Base-by-base conservation (phyloP, 1,140 invertebrate genomes). In the Drosophila bifasciata region DNA sequence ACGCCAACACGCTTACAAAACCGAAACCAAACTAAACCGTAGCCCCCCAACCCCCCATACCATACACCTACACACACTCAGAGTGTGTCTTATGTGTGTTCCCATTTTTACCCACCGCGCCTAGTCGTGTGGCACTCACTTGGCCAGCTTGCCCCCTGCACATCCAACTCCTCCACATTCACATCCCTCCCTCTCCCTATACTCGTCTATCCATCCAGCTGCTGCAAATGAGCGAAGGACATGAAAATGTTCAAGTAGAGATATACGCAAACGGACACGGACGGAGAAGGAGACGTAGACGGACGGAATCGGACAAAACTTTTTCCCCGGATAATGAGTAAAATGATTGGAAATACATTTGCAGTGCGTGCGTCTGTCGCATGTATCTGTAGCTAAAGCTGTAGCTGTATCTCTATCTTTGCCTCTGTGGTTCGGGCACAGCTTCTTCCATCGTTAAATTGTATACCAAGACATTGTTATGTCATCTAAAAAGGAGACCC, bases 291-390 rank as follows among this genome's bases (percentile, higher is more conserved):
- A 19, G 57, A 49, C 62, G 53, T 52, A 75, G 53, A 43, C 36
- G 51, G 36, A 50, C 43, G 15, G 19, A 50, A 49, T 40, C 39
- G 44, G 32, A 58, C 59, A 79, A 88, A 86, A 86, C 64, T 86
- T 86, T 88, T 79, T 79, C 57, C 77, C 69, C 57, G 78, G 78
- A 88, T 86, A 86, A 86, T 86, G 83, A 88, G 83, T 88, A 78
- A 86, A 86, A 86, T 86, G 75, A 86, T 86, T 86, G 83, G 83
- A 86, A 86, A 86, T 86, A 88, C 83, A 78, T 83, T 86, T 81
- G 68, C 66, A 78, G 74, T 86, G 81, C 81, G 81, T 85, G 81
- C 50, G 57, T 45, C 50, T 39, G 40, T 75, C 79, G 57, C 79
- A 85, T 85, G 71, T 76, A 59, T 72, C 50, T 56, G 52, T 21